Base-by-base conservation (phyloP, 1,140 invertebrate genomes). In the Wiebesia pumilae region DNA sequence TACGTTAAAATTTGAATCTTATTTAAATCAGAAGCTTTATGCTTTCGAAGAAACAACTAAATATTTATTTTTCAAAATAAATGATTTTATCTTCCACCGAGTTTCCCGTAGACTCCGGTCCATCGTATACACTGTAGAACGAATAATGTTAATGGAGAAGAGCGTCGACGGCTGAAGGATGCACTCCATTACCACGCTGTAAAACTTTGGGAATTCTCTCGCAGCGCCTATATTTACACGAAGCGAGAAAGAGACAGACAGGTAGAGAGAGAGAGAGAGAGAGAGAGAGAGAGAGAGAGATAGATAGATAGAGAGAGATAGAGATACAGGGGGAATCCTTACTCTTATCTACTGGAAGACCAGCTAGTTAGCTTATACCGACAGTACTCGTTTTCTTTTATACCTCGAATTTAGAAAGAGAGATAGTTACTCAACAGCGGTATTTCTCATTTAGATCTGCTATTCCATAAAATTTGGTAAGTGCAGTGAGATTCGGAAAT, bases 201-300 rank as follows among this genome's bases (percentile, higher is more conserved):
- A 62, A 84, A 84, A 84, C 73, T 84, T 84, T 84, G 0, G 73
- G 54, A 84, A 77, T 84, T 78, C 81, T 38, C 81, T 83, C 30
- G 43, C 19, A 30, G 9, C 47, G n/a, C 1, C 10, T 51, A 30
- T 78, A 24, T 78, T 73, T 73, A 73, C 33, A 33, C 0, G 33
- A 30, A 35, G 30, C 6, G 75, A 43, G 33, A 73, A 47, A 38
- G 69, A 62, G 67, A 71, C 12, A 27, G 58, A 62, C 4, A 21
- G 80, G 43, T 80, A 33, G 81, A 71, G 24, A 69, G 81, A 69
- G n/a, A 69, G 35, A 30, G 19, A 51, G 19, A 35, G 21, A 30
- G 1, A 35, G 30, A 30, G 30, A 10, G 10, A 1, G 24, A 67
- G 24, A 27, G 6, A 19, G 19, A 33, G 21, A 69, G 24, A n/a